A percentile compares a stretch with the other conserved stretches of the same genome.
These are phyloP conservation scores for Euura saliciscinereae DNA, from an alignment of 1,140 invertebrate species.

Conservation along the genomic window DNA sequence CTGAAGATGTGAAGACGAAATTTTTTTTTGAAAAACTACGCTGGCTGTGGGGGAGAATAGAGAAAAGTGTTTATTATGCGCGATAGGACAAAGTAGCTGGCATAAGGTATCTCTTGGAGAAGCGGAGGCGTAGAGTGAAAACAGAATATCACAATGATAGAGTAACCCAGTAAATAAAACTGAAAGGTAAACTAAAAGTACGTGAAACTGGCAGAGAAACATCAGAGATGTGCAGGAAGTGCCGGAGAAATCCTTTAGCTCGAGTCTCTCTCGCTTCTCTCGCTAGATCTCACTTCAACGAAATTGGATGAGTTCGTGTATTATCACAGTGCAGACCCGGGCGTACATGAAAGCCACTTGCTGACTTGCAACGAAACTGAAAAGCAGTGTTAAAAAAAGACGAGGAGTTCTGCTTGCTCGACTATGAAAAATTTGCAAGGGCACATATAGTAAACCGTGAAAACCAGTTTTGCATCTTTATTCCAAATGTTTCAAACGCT, in stretches of 20 bases:
- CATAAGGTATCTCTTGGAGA: not conserved
- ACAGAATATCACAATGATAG: not conserved
- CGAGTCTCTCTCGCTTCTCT: too few species aligned
- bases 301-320: not conserved
- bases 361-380: not conserved
- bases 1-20: not conserved
- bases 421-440: too few species aligned
- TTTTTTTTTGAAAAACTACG: too few species aligned
- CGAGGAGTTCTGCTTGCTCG: not conserved
- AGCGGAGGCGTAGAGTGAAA: not conserved
- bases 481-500: not conserved
- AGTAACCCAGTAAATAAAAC: constrained; percentile 1
- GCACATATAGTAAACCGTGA: not conserved
- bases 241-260: not conserved
- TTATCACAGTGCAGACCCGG: too few species aligned
- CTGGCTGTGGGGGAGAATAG: not conserved
- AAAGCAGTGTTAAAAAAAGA: not conserved
- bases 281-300: not conserved
- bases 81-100: not conserved
- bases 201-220: not conserved
- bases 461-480: not conserved
- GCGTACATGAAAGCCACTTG: not conserved
- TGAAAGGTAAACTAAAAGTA: not conserved
- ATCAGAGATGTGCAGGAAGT: not conserved
- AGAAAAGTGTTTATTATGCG: constrained; percentile 1